Conservation (phyloP, 2,797 vertebrate species). For the Echiichthys vipera region DNA sequence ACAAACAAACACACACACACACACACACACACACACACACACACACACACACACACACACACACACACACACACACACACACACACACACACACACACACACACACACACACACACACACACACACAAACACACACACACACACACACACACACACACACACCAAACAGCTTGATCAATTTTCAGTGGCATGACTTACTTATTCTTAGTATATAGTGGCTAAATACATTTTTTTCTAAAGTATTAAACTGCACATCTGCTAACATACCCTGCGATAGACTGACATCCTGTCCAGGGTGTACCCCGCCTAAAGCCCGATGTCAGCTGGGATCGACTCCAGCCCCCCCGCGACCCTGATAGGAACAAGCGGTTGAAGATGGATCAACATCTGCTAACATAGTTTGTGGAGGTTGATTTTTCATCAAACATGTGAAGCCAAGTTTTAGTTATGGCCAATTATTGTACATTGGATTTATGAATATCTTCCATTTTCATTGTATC, state of each 20-base stretch:
- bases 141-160: background rate
- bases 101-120: background rate
- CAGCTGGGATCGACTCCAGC: no score
- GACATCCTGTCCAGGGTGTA: no score
- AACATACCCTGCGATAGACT: no score
- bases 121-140: background rate
- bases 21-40: background rate
- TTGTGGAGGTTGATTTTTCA: no score
- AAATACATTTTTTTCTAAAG: background rate
- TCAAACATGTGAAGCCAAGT: no score
- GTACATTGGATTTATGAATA: background rate
- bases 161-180: background rate
- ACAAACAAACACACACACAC: background rate
- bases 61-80: background rate
- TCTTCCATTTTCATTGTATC: background rate
- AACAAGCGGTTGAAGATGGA: no score
- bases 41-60: slow-evolving; percentile 2
- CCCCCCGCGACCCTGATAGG: no score
- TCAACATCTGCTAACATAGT: no score
- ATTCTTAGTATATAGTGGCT: background rate
- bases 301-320: no score
- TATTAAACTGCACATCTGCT: background rate
- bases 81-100: slow-evolving; percentile 1
- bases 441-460: background rate
- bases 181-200: background rate